A percentile compares a stretch with the other conserved stretches of the same genome.
Conservation (phyloP, 1,140 invertebrate species). For the Formica selysi region DNA sequence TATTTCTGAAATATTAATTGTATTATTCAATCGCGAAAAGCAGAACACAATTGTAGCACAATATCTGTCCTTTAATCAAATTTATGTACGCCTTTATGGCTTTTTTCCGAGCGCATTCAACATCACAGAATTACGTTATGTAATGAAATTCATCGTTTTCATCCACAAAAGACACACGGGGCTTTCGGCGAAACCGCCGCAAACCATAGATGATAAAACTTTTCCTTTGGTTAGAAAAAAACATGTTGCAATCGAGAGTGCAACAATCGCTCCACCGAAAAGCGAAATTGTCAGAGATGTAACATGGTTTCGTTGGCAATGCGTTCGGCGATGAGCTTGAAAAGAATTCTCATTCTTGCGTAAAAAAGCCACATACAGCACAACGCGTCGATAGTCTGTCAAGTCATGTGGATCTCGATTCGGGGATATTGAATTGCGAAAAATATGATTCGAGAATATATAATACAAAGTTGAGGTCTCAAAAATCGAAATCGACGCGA, state of each 20-base stretch:
- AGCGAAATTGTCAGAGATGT: conserved; percentile 5
- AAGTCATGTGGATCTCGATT: background rate
- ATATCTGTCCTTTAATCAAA: conserved; percentile 19
- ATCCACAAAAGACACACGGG: background rate
- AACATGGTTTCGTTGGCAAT: conserved; percentile 2
- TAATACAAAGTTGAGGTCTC: background rate
- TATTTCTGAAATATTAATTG: conserved; percentile 20
- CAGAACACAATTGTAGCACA: background rate
- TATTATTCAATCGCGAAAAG: background rate
- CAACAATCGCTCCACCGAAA: background rate
- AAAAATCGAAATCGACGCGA: background rate
- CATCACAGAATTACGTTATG: conserved; percentile 26
- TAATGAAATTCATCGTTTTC: conserved; percentile 47
- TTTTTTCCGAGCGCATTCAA: conserved; percentile 12
- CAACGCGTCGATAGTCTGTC: background rate
- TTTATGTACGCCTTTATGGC: background rate
- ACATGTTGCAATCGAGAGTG: conserved; percentile 37
- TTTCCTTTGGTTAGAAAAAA: conserved; percentile 11
- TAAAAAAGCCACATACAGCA: background rate
- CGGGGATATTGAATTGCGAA: conserved; percentile 10
- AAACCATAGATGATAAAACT: conserved; percentile 31
- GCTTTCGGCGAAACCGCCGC: background rate
- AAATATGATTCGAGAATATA: background rate
- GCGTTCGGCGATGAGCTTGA: conserved; percentile 14
- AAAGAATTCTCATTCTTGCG: background rate